Conservation (phyloP, 2,888 invertebrate species). For the Drosophila mimica region DNA sequence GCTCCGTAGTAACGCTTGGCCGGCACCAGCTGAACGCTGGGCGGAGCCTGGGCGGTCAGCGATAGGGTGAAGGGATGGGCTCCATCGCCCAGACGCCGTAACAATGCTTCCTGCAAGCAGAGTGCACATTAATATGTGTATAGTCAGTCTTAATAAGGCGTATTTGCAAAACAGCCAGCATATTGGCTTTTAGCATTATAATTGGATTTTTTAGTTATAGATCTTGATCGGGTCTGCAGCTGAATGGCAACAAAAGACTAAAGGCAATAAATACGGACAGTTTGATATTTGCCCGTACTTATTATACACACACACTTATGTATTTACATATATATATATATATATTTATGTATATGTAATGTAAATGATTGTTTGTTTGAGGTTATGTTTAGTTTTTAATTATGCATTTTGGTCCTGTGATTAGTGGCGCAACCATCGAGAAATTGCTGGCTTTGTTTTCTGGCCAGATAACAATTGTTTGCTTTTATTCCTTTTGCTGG, state of each 20-base stretch:
- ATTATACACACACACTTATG: neutral
- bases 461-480: conserved; percentile 7
- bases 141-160: neutral
- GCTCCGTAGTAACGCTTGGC: conserved; percentile 96
- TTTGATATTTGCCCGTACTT: neutral
- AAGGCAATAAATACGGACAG: neutral
- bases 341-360: neutral
- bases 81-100: conserved; percentile 91
- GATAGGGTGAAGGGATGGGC: conserved; percentile 93
- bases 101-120: conserved; percentile 90
- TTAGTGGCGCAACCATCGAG: conserved; percentile 33
- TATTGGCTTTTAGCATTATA: conserved; percentile 38
- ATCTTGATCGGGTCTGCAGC: neutral
- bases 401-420: conserved; percentile 42
- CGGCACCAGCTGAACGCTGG: conserved; percentile 95
- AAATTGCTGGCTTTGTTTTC: conserved; percentile 31
- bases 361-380: conserved; percentile 6
- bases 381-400: conserved; percentile 36
- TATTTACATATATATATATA: neutral
- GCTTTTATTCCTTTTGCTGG: conserved; percentile 31
- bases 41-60: conserved; percentile 93
- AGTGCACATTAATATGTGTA: neutral
- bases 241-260: neutral
- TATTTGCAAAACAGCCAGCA: conserved; percentile 7
- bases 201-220: conserved; percentile 33